Percentiles rank a stretch among this genome's conserved stretches.
phyloP scores from a whole-genome alignment of 92 coral and sea anemone genomes.

The Phenganax stokvisi region DNA sequence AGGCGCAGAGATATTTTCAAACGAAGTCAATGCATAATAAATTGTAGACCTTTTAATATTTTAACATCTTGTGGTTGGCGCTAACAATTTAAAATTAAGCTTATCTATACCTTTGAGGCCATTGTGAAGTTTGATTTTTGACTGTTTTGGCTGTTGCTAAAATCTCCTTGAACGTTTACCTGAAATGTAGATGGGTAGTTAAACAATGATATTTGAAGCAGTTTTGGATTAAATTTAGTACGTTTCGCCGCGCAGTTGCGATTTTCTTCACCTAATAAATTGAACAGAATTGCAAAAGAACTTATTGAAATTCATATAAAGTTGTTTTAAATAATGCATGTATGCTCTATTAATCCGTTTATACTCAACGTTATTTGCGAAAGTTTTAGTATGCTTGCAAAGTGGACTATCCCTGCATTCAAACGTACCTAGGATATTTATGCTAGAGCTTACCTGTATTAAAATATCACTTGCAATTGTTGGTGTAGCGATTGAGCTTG shows the following conservation, averaged over 20 bases:
- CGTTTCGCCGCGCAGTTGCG: neutral
- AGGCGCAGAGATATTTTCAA: neutral
- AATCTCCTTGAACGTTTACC: neutral
- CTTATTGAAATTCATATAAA: no score
- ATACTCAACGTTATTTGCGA: neutral
- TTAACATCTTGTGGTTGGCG: neutral
- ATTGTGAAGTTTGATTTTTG: neutral
- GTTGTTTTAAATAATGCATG: neutral
- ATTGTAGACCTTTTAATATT: neutral
- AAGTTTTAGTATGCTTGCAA: neutral
- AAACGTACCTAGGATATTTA: neutral
- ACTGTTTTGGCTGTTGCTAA: neutral
- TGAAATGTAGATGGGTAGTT: neutral
- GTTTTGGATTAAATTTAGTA: neutral
- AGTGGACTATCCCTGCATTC: neutral
- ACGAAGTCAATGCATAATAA: neutral
- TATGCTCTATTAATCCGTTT: neutral
- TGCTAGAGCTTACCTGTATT: neutral
- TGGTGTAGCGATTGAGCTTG: neutral
- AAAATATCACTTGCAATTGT: neutral
- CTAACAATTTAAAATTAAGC: neutral
- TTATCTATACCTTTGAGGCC: slow-evolving; percentile 4
- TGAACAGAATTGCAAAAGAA: neutral
- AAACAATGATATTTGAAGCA: neutral
- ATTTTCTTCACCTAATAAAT: neutral